phyloP scores from a whole-genome alignment of 53 echinoderm and acorn worm species.

The Apostichopus leukothele region DNA sequence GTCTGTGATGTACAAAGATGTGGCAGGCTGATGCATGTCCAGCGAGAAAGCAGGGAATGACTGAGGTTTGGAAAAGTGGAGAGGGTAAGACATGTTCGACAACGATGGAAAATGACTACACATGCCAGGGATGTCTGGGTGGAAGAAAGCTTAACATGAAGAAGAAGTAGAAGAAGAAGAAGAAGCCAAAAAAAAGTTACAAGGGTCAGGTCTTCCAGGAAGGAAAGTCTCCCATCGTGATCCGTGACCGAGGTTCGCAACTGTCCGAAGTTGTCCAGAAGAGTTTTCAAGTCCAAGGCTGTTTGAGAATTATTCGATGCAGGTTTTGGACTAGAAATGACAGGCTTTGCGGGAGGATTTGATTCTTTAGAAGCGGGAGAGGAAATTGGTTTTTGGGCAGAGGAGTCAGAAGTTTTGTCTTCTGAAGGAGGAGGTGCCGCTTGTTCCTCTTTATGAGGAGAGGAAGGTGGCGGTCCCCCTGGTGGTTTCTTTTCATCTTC shows the following conservation, averaged over 20 bases:
- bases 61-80: not conserved
- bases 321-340: not conserved
- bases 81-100: not conserved
- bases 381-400: not conserved
- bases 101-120: not conserved
- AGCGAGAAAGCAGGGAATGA: not conserved
- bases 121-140: not conserved
- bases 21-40: not conserved
- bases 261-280: constrained; percentile 46
- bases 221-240: constrained; percentile 49
- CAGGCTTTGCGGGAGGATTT: not conserved
- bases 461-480: not conserved
- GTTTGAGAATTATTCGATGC: not conserved
- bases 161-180: not conserved
- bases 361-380: constrained; percentile 4
- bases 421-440: not conserved
- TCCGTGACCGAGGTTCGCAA: constrained; percentile 53
- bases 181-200: constrained; percentile 10
- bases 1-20: not conserved
- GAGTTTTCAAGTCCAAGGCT: constrained; percentile 6
- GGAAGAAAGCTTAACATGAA: not conserved
- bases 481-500: not conserved
- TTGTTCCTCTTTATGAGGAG: not conserved
- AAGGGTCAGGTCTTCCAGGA: constrained; percentile 53
- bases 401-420: not conserved